Conservation (phyloP, 30 jellyfish, hydroid and myxozoan species). For the Turritopsis dohrnii region DNA sequence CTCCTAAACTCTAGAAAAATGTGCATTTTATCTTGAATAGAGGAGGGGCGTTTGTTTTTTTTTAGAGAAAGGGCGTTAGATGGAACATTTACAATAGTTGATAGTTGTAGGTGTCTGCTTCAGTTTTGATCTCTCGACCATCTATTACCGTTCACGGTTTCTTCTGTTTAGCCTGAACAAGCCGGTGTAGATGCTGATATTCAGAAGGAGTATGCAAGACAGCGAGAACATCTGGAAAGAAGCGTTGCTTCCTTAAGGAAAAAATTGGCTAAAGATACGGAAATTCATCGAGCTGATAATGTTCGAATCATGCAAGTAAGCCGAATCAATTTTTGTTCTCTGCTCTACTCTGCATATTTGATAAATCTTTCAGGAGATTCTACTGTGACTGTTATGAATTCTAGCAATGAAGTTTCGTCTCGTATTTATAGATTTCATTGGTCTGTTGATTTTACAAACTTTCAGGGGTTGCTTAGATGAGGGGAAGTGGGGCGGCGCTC, state of each 20-base stretch:
- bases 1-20: too few relatives aligned
- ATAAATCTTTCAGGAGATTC: background rate
- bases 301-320: conserved; percentile 95
- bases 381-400: background rate
- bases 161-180: conserved; percentile 77
- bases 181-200: conserved; percentile 86
- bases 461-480: too few relatives aligned
- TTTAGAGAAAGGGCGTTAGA: too few relatives aligned
- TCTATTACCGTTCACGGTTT: background rate
- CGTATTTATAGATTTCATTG: too few relatives aligned
- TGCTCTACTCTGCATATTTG: background rate
- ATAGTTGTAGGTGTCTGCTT: too few relatives aligned
- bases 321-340: background rate
- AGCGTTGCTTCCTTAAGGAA: conserved; percentile 94
- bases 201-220: conserved; percentile 90
- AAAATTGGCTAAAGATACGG: conserved; percentile 85
- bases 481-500: too few relatives aligned
- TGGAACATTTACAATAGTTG: too few relatives aligned
- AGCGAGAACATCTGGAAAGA: conserved; percentile 89
- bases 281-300: conserved; percentile 89
- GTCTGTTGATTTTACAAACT: too few relatives aligned
- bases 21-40: too few relatives aligned
- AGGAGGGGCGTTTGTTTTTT: too few relatives aligned
- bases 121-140: background rate
- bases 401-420: background rate